phyloP scores from a whole-genome alignment of 2,797 vertebrate genomes.

The Ctenopoma multispine region DNA sequence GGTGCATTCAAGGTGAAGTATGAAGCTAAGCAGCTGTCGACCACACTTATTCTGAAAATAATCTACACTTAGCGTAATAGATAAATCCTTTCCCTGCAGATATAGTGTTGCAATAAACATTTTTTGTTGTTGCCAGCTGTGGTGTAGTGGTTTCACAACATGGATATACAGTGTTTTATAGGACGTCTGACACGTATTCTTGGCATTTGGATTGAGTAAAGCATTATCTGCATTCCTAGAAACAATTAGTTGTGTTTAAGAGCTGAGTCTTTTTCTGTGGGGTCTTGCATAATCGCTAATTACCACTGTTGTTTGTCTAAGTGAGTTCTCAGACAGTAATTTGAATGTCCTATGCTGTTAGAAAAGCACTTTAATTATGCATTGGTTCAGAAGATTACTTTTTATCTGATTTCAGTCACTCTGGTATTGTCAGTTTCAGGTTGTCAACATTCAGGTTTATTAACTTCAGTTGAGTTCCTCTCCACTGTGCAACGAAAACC shows the following conservation, averaged over 20 bases:
- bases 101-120: conserved; percentile 27
- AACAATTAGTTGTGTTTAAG: conserved; percentile 66
- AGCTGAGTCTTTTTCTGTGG: conserved; percentile 39
- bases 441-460: conserved; percentile 40
- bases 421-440: conserved; percentile 8
- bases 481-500: conserved; percentile 37
- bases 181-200: conserved; percentile 51
- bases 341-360: conserved; percentile 21
- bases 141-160: conserved; percentile 55
- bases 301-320: conserved; percentile 54
- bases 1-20: conserved; percentile 61
- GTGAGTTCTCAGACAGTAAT: conserved; percentile 49
- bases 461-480: conserved; percentile 28
- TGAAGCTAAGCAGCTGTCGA: conserved; percentile 34
- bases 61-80: conserved; percentile 14
- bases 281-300: conserved; percentile 61
- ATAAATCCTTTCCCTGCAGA: conserved; percentile 3
- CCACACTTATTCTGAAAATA: conserved; percentile 19
- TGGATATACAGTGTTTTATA: conserved; percentile 39
- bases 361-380: conserved; percentile 33
- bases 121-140: conserved; percentile 12
- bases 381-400: conserved; percentile 11
- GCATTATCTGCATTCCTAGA: conserved; percentile 69
- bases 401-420: conserved; percentile 42
- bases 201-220: conserved; percentile 46